Conservation (phyloP, 1,140 invertebrate genomes). For the Cryptotermes secundus region DNA sequence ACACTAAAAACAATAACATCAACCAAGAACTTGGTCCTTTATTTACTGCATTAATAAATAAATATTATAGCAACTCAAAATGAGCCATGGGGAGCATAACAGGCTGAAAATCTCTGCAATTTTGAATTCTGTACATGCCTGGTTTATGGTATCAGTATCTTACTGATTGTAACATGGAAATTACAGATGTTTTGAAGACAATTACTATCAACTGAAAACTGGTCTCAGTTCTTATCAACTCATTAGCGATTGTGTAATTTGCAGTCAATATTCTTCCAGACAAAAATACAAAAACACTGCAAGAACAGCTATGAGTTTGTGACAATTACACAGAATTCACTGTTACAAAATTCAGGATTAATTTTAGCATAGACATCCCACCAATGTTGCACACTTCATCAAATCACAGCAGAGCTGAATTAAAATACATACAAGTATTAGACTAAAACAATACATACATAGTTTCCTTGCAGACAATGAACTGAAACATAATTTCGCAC, state of each 20-base stretch:
- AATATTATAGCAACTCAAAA: neutral
- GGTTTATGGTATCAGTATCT: too few species aligned
- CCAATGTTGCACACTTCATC: neutral
- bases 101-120: neutral
- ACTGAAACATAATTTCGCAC: neutral
- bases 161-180: too few species aligned
- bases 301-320: neutral
- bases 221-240: neutral
- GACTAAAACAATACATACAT: neutral
- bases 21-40: neutral
- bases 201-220: too few species aligned
- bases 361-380: neutral
- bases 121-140: neutral
- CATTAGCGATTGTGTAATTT: neutral
- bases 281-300: neutral
- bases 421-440: neutral
- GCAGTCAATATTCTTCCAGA: neutral
- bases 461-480: neutral
- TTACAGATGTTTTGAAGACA: too few species aligned
- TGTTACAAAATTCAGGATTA: neutral
- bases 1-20: too few species aligned
- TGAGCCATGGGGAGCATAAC: neutral
- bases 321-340: neutral
- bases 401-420: neutral
- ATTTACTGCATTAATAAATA: slow-evolving; percentile 7